Conservation (phyloP, 2,113 vertebrate species). For the Struthio camelus region DNA sequence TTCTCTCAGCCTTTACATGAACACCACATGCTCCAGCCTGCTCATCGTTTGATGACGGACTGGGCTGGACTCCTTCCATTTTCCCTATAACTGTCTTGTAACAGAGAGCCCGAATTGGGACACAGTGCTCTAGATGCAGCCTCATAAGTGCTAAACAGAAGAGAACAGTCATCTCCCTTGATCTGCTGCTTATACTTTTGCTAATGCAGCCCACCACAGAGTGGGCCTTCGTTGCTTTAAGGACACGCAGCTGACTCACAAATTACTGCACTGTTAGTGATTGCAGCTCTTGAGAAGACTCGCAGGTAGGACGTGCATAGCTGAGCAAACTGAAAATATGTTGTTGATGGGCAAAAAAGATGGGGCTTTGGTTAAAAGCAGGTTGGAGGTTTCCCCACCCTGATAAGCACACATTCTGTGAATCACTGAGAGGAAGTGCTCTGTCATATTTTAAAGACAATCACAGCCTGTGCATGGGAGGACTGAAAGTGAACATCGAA, state of each 20-base stretch:
- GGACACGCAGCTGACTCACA: neutral
- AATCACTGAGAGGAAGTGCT: neutral
- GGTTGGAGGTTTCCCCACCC: neutral
- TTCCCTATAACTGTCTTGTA: neutral
- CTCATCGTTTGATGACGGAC: neutral
- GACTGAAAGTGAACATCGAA: neutral
- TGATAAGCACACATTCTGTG: neutral
- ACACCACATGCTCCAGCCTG: neutral
- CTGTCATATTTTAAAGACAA: neutral
- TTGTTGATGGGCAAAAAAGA: neutral
- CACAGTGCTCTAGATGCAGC: neutral
- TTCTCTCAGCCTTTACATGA: neutral
- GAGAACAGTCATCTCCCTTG: neutral
- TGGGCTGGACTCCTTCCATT: neutral
- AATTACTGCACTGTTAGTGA: neutral
- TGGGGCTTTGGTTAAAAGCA: neutral
- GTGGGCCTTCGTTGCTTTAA: neutral
- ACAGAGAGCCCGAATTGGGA: neutral
- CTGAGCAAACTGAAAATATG: neutral
- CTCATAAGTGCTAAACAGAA: neutral
- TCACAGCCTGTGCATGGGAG: neutral
- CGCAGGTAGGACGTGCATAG: neutral
- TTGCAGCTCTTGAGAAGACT: neutral
- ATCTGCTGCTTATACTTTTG: neutral
- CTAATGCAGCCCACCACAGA: neutral